These are phyloP conservation scores for Syngnathus scovelli DNA, from an alignment of 2,113 vertebrate genomes.

Conservation along the genomic window DNA sequence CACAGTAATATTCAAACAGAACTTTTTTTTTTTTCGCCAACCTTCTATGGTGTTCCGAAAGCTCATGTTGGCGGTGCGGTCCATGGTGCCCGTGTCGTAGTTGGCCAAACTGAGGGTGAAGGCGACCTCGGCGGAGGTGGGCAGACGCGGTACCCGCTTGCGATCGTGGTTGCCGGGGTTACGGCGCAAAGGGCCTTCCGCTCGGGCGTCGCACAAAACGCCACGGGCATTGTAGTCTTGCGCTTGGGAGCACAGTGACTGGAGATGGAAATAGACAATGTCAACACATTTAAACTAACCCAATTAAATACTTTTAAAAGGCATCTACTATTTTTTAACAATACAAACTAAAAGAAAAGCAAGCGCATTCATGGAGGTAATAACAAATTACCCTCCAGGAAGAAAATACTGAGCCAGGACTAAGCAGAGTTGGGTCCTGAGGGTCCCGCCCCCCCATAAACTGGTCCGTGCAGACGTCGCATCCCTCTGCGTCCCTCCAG, in stretches of 20 bases:
- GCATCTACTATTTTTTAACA: too few species aligned
- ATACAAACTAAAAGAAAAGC: not conserved
- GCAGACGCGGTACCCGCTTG: slow-evolving; percentile 74
- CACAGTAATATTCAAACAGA: too few species aligned
- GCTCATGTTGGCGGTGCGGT: slow-evolving; percentile 86
- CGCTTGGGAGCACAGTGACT: slow-evolving; percentile 83
- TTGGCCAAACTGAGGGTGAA: slow-evolving; percentile 79
- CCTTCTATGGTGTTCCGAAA: slow-evolving; percentile 96
- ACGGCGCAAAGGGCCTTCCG: slow-evolving; percentile 80
- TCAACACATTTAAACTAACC: too few species aligned
- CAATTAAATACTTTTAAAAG: too few species aligned
- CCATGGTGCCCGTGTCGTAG: slow-evolving; percentile 87
- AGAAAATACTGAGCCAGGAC: slow-evolving; percentile 86
- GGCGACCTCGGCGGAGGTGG: slow-evolving; percentile 85
- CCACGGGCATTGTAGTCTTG: slow-evolving; percentile 80
- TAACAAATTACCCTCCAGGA: slow-evolving; percentile 82
- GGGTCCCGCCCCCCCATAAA: slow-evolving; percentile 81
- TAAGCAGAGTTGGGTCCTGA: slow-evolving; percentile 76
- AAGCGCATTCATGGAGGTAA: not conserved
- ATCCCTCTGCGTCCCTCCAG: slow-evolving; percentile 83
- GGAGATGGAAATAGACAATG: slow-evolving; percentile 1
- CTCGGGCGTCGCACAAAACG: slow-evolving; percentile 74
- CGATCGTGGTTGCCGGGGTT: slow-evolving; percentile 87
- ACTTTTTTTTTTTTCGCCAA: slow-evolving; percentile 34
- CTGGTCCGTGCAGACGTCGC: slow-evolving; percentile 85